Evolutionary conservation across 2,888 invertebrate species (phyloP), one percentile per base, ranked within the genome.

Genomic region (Atherix ibis): DNA sequence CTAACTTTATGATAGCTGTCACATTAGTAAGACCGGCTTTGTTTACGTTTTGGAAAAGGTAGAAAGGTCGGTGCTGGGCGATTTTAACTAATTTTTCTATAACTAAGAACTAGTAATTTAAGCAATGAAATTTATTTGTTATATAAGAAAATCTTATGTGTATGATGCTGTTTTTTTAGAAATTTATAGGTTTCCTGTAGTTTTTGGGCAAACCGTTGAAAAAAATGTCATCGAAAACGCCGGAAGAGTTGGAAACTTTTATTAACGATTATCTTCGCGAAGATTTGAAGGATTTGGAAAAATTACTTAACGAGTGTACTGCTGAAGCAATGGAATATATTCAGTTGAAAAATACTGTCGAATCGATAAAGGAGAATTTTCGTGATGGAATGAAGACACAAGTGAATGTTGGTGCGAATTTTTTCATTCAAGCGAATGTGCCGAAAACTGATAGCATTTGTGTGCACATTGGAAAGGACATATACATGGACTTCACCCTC

Each of bases 331-430:
- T 75, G 4, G 84, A 85, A 49, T 73, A 76, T 40, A 56, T 75
- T 6, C 80, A 84, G 48, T 65, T 87, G 28, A 75, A 76, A 52
- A 75, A 73, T 36, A 67, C 73, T 1, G 67, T 87, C 15, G 69
- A 75, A 51, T 70, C 75, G 1, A 57, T 83, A 4, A 66, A 66
- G 22, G 60, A 64, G 3, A 51, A 66, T 1, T 63, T 70, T 30
- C 64, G 69, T 4, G 61, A 63, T 40, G 68, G 68, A 18, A 63
- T 76, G 32, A 76, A 76, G 48, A 76, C 77, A 0, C 68, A 76
- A 59, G 68, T 88, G 17, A 81, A 88, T 52, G 60, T 89, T 18
- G 88, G 88, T n/a, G 77, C 79, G 46, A 81, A 79, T 53, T 78
- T 85, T 44, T 88, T 81, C 48, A 74, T 82, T 53, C 77, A 85